These are phyloP conservation scores for Pristionchus entomophagus DNA, from an alignment of 2,888 invertebrate species.

Conservation along the genomic window DNA sequence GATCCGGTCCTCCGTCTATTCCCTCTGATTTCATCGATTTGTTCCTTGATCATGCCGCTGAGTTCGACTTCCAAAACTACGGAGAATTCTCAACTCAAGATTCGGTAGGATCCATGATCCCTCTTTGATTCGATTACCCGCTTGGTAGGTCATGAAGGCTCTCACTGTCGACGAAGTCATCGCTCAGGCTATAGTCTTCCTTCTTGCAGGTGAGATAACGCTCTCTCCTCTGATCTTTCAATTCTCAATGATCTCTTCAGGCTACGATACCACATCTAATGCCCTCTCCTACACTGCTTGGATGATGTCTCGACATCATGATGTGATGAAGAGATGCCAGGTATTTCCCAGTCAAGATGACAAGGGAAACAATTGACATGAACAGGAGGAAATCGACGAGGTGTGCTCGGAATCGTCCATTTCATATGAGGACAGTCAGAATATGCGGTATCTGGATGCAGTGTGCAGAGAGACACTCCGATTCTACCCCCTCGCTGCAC, in stretches of 20 bases:
- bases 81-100: not conserved
- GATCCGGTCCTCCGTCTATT: not conserved
- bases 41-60: slow-evolving; percentile 61
- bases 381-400: no score
- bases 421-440: no score
- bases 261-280: slow-evolving; percentile 5
- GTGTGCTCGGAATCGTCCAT: no score
- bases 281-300: slow-evolving; percentile 12
- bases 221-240: no score
- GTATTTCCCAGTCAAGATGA: no score
- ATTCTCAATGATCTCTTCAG: not conserved
- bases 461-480: no score
- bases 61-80: slow-evolving; percentile 36
- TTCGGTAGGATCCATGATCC: not conserved
- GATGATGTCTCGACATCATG: not conserved
- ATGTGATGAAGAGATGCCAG: not conserved
- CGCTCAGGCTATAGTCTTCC: not conserved
- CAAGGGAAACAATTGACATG: no score
- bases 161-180: not conserved
- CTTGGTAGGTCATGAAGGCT: not conserved
- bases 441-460: no score
- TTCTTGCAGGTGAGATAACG: not conserved
- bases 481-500: no score
- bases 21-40: slow-evolving; percentile 63
- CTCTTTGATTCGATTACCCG: not conserved